Evolutionary conservation across 2,113 vertebrate genomes (phyloP), one percentile per base, ranked within the genome.

Genomic region (Glaucomys volans): DNA sequence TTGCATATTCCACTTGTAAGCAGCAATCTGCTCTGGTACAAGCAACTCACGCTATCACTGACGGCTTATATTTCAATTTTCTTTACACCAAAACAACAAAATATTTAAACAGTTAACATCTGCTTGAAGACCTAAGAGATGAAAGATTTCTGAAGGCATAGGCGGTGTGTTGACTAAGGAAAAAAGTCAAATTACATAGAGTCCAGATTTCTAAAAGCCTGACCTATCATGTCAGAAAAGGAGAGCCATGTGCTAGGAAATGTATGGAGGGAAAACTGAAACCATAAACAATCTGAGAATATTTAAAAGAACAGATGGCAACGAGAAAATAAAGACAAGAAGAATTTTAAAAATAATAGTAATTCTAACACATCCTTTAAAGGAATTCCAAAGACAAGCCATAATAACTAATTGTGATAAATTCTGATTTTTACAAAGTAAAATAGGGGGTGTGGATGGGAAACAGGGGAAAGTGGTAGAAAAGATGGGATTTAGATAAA

Each of bases 61-160:
- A 95, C 87, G 30, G 96, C 91, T 97, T 97, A 89, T 87, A 97
- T 97, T 97, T 98, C 96, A 96, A 96, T 94, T 96, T 96, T 91
- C 96, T 96, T 96, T 87, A 93, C 79, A 96, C 94, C 94, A 96
- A 97, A 98, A 97, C 97, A 98, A 96, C 97, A 97, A 98, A 97
- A 98, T 98, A 97, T 97, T 97, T 92, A 96, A 97, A 97, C 97
- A 96, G 95, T 96, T 97, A 98, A 98, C 97, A 97, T 97, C 96
- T 98, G 97, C 52, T 97, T 94, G 87, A 87, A 97, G 94, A 96
- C 97, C 97, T 93, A 91, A 80, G 80, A 97, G 91, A 96, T 5
- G n/a, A 87, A 93, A 91, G 80, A 94, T 57, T 95, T 91, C 57
- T 0, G 86, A 95, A 97, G 50, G 75, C 89, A 94, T 7, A 94